Conservation (phyloP, 2,888 invertebrate species). For the Dolichomitus sp. region DNA sequence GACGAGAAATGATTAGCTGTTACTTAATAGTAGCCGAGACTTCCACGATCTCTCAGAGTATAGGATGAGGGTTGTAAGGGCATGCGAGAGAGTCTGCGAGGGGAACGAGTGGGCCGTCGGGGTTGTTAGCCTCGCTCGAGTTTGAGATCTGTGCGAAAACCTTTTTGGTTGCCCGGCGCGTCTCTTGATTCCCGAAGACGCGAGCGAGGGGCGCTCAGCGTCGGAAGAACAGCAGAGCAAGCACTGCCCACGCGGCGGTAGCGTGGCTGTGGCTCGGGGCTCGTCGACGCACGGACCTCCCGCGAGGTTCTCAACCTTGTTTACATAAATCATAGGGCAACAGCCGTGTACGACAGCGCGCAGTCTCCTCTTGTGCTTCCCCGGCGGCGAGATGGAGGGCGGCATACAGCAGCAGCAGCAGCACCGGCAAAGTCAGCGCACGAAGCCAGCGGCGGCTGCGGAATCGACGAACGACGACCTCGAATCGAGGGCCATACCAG, state of each 20-base stretch:
- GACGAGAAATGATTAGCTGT: too few species aligned
- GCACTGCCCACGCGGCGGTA: constrained; percentile 48
- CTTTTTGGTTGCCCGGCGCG: constrained; percentile 54
- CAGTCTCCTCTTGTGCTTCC: constrained; percentile 46
- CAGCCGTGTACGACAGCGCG: constrained; percentile 68
- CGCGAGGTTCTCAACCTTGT: constrained; percentile 80
- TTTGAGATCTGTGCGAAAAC: constrained; percentile 42
- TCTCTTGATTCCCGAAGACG: constrained; percentile 20
- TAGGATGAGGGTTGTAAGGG: background rate
- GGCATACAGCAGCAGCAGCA: constrained; percentile 46
- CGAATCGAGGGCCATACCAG: constrained; percentile 58
- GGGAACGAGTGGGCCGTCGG: constrained; percentile 59
- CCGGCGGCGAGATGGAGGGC: constrained; percentile 41
- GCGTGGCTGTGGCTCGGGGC: constrained; percentile 61
- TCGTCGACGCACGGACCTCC: constrained; percentile 70
- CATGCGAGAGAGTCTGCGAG: background rate
- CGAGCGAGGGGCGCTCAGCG: background rate
- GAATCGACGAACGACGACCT: constrained; percentile 67
- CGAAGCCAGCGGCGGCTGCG: constrained; percentile 36
- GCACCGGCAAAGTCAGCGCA: constrained; percentile 35
- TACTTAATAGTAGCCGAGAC: too few species aligned
- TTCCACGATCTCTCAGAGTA: background rate
- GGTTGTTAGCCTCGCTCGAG: constrained; percentile 74
- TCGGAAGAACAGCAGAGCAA: constrained; percentile 30
- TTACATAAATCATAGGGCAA: constrained; percentile 79